A percentile compares a stretch with the other conserved stretches of the same genome.
Evolutionary conservation across 2,113 vertebrate species (phyloP).

Genomic region (Ictalurus furcatus): DNA sequence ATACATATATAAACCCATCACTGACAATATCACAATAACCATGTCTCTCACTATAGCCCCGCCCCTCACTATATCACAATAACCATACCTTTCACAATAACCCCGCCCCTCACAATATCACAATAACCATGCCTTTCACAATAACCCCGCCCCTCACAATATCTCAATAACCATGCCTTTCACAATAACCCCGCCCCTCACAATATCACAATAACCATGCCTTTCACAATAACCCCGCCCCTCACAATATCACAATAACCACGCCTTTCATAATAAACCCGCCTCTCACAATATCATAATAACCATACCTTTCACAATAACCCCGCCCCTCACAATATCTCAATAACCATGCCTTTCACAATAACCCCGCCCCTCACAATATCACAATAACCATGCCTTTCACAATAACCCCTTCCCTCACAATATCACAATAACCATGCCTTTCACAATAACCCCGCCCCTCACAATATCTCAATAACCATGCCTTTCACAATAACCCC

Average conservation of each 20-base stretch:
- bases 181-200: neutral
- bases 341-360: neutral
- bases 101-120: neutral
- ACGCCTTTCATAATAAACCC: neutral
- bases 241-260: neutral
- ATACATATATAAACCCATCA: neutral
- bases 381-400: neutral
- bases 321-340: neutral
- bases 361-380: neutral
- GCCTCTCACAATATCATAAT: neutral
- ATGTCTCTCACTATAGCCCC: neutral
- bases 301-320: neutral
- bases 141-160: neutral
- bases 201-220: neutral
- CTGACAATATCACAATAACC: neutral
- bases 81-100: neutral
- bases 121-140: neutral
- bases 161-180: neutral
- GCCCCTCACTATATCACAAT: neutral
- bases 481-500: neutral
- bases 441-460: neutral
- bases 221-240: neutral
- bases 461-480: neutral
- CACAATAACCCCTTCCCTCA: neutral
- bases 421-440: neutral